Evolutionary conservation across 2,113 vertebrate species (phyloP).

Genomic region (Asarcornis scutulata): DNA sequence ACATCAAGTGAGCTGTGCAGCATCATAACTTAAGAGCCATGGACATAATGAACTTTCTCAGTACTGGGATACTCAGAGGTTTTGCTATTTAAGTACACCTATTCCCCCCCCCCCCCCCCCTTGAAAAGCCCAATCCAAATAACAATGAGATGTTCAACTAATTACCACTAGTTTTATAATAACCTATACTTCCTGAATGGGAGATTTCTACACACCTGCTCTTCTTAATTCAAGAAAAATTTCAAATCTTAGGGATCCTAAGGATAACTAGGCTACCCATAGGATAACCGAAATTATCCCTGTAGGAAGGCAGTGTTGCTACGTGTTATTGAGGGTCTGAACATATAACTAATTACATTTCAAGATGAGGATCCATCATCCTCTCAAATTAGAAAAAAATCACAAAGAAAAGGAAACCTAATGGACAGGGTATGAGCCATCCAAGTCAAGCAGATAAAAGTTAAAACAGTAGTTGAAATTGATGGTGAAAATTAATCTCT

Average conservation of each 20-base stretch:
- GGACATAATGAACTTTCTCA: rapidly evolving
- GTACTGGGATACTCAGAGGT: rapidly evolving
- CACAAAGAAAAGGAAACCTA: neutral
- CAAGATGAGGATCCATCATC: neutral
- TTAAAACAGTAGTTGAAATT: neutral
- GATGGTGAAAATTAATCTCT: neutral
- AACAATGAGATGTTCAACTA: neutral
- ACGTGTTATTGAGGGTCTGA: neutral
- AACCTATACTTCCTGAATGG: neutral
- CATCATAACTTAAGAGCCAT: neutral
- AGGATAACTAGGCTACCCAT: no score
- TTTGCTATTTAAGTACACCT: neutral
- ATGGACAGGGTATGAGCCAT: neutral
- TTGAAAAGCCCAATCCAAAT: neutral
- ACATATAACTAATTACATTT: neutral
- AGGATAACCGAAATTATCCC: neutral
- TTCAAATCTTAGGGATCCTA: neutral
- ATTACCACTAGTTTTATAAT: neutral
- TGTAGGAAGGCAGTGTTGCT: neutral
- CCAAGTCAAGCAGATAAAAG: neutral
- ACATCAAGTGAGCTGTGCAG: rapidly evolving
- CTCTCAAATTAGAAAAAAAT: neutral
- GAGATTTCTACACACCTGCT: neutral
- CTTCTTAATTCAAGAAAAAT: neutral
- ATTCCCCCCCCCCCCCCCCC: neutral